Evolutionary conservation across 2,797 vertebrate species (phyloP).

Genomic region (Phataginus tetradactyla): DNA sequence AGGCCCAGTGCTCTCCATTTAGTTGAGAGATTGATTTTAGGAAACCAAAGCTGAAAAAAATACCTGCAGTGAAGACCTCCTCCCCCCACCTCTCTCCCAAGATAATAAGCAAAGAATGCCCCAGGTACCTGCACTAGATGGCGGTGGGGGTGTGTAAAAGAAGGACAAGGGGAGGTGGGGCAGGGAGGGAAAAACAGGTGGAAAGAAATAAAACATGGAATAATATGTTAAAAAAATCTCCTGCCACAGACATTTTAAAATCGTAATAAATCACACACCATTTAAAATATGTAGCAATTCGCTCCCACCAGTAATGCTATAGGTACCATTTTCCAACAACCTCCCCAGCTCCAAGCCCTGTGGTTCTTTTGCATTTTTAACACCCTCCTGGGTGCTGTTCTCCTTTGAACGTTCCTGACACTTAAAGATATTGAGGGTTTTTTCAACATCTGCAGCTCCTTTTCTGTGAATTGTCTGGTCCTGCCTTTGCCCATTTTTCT

Average conservation of each 20-base stretch:
- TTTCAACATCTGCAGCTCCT: not conserved
- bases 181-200: not conserved
- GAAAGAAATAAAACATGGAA: not conserved
- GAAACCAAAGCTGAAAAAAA: not conserved
- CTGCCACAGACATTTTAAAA: not conserved
- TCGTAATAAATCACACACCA: not conserved
- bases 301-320: fast-evolving
- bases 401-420: not conserved
- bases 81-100: not conserved
- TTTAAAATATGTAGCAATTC: not conserved
- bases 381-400: not conserved
- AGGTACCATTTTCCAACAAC: too few species aligned
- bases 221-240: not conserved
- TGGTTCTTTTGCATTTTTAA: not conserved
- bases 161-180: not conserved
- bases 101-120: not conserved
- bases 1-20: not conserved
- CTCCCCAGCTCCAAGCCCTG: not conserved
- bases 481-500: not conserved
- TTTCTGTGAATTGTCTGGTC: not conserved
- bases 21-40: not conserved
- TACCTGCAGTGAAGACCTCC: not conserved
- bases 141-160: too few species aligned
- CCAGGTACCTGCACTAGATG: not conserved
- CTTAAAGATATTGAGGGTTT: not conserved